Evolutionary conservation across 2,113 vertebrate species (phyloP), one percentile per base, ranked within the genome.

Genomic region (Phyllopteryx taeniolatus): DNA sequence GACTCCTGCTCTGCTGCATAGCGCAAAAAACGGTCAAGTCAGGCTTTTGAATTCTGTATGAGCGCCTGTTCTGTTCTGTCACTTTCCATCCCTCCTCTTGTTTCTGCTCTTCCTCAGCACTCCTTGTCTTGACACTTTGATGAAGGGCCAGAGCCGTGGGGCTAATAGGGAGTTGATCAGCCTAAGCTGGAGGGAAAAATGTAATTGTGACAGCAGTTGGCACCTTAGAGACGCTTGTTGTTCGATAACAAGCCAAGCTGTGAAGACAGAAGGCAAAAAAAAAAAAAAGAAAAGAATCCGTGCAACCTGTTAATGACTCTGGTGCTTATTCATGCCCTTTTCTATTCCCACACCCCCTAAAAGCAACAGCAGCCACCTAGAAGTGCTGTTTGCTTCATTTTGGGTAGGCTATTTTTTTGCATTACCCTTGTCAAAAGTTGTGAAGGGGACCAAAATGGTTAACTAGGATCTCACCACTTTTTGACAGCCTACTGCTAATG

Each of bases 71-170:
- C 75, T 77, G 68, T 78, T 79, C 67, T 70, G 63, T 77, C 65
- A 81, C 79, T 82, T 74, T 66, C 53, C 35, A 31, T 6, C 19
- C 8, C 12, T 43, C 27, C 31, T 27, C 17, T 35, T 7, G 4
- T 15, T 39, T 14, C 20, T 17, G 5, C 17, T 11, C n/a, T 56
- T 47, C 35, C 46, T 62, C 33, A 27, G 71, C 33, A 15, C 51
- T 66, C 71, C 71, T 66, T 78, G 81, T 83, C 73, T 65, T 86
- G 83, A 83, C 85, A 90, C 82, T 85, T 87, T 88, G 86, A 86
- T 83, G 80, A 75, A 83, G 79, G 64, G 42, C 64, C 66, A 74
- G 68, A 68, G 77, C 84, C 61, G 71, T 65, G 71, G 74, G 81
- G 79, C 79, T 73, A 80, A 81, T 77, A 67, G 35, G 20, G 57